Percentiles rank a stretch among this genome's conserved stretches.
phyloP scores from a whole-genome alignment of 2,888 invertebrate species.

The Fabriciana adippe region DNA sequence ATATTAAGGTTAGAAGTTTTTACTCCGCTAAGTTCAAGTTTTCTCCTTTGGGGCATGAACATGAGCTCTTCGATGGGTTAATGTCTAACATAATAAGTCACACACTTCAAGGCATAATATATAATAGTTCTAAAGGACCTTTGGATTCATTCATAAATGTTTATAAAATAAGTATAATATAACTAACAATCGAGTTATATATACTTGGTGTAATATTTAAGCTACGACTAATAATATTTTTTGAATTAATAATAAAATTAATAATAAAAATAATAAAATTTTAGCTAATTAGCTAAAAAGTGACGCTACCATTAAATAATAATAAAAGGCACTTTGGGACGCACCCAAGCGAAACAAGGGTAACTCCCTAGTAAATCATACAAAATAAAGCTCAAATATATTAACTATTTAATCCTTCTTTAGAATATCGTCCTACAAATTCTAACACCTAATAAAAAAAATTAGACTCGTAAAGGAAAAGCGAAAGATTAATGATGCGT shows the following conservation, averaged over 20 bases:
- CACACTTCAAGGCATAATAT: constrained; percentile 9
- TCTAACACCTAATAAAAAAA: constrained; percentile 19
- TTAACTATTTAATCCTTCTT: too few relatives aligned
- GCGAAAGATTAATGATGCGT: constrained; percentile 31
- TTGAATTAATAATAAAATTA: too few relatives aligned
- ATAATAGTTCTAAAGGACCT: constrained; percentile 15
- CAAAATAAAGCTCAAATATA: too few relatives aligned
- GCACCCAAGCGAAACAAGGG: too few relatives aligned
- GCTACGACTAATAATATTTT: too few relatives aligned
- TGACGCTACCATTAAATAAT: too few relatives aligned
- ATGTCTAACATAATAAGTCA: constrained; percentile 10
- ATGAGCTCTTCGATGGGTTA: constrained; percentile 14
- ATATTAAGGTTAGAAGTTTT: constrained; percentile 5
- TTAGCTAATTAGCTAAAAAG: too few relatives aligned
- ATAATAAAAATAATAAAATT: too few relatives aligned
- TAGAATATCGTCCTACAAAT: too few relatives aligned
- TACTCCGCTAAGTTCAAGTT: constrained; percentile 11
- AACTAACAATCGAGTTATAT: not conserved
- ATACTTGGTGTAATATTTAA: too few relatives aligned
- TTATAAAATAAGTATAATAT: constrained; percentile 16
- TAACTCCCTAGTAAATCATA: too few relatives aligned
- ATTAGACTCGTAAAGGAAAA: constrained; percentile 17
- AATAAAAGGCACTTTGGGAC: too few relatives aligned
- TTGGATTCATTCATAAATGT: constrained; percentile 25
- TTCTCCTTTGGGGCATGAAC: constrained; percentile 5